Evolutionary conservation across 1,140 invertebrate species (phyloP).

Genomic region (Hermetia illucens): DNA sequence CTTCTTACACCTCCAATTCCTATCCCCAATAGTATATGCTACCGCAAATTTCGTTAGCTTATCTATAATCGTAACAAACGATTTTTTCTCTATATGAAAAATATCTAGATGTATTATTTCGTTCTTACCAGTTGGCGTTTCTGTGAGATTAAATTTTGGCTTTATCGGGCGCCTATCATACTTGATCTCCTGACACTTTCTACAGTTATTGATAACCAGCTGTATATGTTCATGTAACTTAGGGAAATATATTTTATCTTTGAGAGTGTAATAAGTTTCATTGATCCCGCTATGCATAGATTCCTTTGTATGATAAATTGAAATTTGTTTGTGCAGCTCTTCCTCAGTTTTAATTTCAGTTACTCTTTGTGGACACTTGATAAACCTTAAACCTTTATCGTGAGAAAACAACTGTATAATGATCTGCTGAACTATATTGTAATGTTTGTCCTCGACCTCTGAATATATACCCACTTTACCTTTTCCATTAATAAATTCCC

Average conservation of each 20-base stretch:
- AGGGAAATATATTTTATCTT: slow-evolving; percentile 1
- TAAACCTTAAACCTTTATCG: too few relatives aligned
- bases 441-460: too few relatives aligned
- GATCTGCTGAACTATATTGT: too few relatives aligned
- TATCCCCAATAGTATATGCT: slow-evolving; percentile 1
- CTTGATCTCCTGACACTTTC: slow-evolving; percentile 4
- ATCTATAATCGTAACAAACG: slow-evolving; percentile 4
- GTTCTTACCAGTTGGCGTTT: background rate
- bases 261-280: slow-evolving; percentile 1
- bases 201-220: slow-evolving; percentile 1
- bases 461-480: too few relatives aligned
- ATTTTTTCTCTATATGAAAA: slow-evolving; percentile 2
- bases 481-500: too few relatives aligned
- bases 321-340: slow-evolving; percentile 1
- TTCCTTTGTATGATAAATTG: background rate
- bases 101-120: slow-evolving; percentile 1
- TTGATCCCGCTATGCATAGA: slow-evolving; percentile 4
- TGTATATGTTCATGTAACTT: slow-evolving; percentile 4
- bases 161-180: background rate
- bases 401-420: too few relatives aligned
- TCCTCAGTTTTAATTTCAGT: slow-evolving; percentile 4
- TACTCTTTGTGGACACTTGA: too few relatives aligned
- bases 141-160: slow-evolving; percentile 1
- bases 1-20: slow-evolving; percentile 1
- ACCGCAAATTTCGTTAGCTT: slow-evolving; percentile 4